Conservation (phyloP, 2,888 invertebrate species). For the Apamea epomidion region DNA sequence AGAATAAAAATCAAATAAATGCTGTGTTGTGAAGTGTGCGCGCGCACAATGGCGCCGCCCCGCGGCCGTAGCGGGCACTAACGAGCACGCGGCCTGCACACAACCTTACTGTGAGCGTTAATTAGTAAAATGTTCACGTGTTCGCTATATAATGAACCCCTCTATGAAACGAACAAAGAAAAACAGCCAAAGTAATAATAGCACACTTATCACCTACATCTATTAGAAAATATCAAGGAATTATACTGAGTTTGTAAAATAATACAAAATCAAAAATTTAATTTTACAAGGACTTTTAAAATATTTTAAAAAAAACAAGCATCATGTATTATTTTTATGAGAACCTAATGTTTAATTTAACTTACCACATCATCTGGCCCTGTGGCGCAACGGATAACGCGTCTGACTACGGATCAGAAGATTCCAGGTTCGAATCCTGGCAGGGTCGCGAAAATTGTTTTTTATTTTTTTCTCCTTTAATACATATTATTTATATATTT, state of each 20-base stretch:
- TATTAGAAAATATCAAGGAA: not conserved
- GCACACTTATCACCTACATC: constrained; percentile 24
- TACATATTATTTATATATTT: not conserved
- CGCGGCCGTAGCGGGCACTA: constrained; percentile 74
- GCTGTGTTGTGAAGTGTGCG: constrained; percentile 20
- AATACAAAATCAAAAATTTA: not conserved
- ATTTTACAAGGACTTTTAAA: constrained; percentile 10
- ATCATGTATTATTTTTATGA: not conserved
- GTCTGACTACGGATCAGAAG: constrained; percentile 94
- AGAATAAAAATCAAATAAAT: constrained; percentile 62
- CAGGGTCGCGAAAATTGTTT: constrained; percentile 84
- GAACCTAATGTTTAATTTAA: constrained; percentile 47
- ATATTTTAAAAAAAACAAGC: not conserved
- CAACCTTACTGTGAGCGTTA: constrained; percentile 70
- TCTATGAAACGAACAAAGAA: constrained; percentile 56
- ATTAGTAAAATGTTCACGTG: constrained; percentile 71
- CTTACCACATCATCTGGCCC: constrained; percentile 79
- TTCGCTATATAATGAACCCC: constrained; percentile 66
- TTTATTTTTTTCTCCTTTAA: constrained; percentile 18
- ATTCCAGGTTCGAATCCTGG: constrained; percentile 93
- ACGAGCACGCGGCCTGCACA: constrained; percentile 78
- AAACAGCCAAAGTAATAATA: constrained; percentile 31
- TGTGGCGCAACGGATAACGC: constrained; percentile 93
- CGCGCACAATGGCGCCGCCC: constrained; percentile 75
- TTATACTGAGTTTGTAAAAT: not conserved